Evolutionary conservation across 64 coral and sea anemone species (phyloP).

Genomic region (Acropora yongei): DNA sequence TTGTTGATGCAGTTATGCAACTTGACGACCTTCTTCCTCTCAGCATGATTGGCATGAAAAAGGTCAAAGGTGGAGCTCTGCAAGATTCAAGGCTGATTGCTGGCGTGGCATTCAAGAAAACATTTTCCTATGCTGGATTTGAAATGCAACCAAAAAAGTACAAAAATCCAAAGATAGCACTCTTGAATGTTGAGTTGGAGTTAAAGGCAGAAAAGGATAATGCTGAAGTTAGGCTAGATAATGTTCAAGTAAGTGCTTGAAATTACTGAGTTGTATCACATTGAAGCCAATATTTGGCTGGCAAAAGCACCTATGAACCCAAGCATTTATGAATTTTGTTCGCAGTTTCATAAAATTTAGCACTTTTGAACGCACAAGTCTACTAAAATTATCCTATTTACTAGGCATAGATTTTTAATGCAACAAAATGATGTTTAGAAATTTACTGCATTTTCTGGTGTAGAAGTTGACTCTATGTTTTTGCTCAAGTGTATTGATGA

Average conservation of each 20-base stretch:
- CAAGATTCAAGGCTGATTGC: slow-evolving; percentile 93
- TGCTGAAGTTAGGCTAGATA: slow-evolving; percentile 94
- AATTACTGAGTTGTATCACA: not conserved
- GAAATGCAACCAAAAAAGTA: slow-evolving; percentile 99
- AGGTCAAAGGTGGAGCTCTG: slow-evolving; percentile 88
- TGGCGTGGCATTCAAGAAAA: slow-evolving; percentile 99
- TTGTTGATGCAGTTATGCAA: slow-evolving; percentile 94
- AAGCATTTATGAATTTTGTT: no score
- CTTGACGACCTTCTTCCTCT: slow-evolving; percentile 95
- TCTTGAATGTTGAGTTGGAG: slow-evolving; percentile 97
- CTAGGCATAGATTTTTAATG: no score
- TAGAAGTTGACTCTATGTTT: no score
- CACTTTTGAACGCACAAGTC: no score
- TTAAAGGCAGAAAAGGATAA: slow-evolving; percentile 98
- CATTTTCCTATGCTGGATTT: slow-evolving; percentile 99
- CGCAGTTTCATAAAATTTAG: no score
- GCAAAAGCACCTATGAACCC: no score
- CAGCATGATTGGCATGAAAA: slow-evolving; percentile 99
- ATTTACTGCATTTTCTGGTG: no score
- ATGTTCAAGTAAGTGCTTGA: slow-evolving; percentile 76
- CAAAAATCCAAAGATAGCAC: slow-evolving; percentile 92
- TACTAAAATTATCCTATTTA: no score
- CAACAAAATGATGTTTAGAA: no score
- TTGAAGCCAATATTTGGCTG: no score
- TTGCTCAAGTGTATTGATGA: no score